phyloP scores from a whole-genome alignment of 1,140 invertebrate genomes.

The Bicyclus anynana region DNA sequence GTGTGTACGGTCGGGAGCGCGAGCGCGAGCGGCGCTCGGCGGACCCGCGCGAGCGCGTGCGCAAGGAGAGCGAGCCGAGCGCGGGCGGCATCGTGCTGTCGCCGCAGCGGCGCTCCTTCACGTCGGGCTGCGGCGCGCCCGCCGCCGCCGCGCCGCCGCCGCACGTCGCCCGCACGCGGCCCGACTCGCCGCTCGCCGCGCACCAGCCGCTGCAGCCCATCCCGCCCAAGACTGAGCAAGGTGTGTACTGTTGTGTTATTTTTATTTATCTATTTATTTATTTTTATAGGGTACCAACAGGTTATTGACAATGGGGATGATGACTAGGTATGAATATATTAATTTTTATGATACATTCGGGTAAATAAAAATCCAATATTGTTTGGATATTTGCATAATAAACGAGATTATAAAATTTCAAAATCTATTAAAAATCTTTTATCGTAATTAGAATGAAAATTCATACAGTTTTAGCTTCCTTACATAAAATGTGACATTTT shows the following conservation, averaged over 20 bases:
- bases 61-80: conserved; percentile 85
- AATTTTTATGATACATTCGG: no score
- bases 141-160: conserved; percentile 62
- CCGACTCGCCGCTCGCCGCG: conserved; percentile 68
- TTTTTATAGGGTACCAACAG: no score
- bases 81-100: conserved; percentile 85
- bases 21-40: conserved; percentile 78
- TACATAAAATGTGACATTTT: no score
- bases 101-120: conserved; percentile 87
- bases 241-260: background rate
- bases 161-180: conserved; percentile 73
- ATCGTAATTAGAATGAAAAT: no score
- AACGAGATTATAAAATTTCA: no score
- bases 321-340: no score
- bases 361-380: no score
- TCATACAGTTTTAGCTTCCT: no score
- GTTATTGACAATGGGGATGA: no score
- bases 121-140: conserved; percentile 87
- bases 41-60: conserved; percentile 87
- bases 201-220: conserved; percentile 33
- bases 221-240: conserved; percentile 43
- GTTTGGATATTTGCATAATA: no score
- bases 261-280: no score
- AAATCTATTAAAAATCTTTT: no score
- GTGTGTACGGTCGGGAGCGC: conserved; percentile 26